Conservation (phyloP, 2,797 vertebrate genomes). For the Philypnodon macrostomus region DNA sequence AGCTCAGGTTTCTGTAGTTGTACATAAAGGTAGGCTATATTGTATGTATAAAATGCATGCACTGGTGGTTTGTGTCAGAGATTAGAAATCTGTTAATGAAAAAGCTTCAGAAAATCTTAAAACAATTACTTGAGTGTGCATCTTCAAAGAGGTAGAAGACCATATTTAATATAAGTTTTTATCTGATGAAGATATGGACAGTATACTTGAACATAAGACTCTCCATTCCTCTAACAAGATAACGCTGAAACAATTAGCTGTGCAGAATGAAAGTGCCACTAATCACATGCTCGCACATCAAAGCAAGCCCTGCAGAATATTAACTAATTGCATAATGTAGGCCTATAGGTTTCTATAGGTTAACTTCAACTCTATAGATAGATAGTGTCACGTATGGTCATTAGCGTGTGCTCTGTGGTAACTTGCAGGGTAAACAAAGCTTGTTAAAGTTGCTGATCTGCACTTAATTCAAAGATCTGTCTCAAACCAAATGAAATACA, state of each 20-base stretch:
- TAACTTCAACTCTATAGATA: background rate
- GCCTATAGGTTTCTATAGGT: slow-evolving; percentile 7
- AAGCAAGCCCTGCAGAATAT: background rate
- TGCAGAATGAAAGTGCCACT: background rate
- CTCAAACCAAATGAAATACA: background rate
- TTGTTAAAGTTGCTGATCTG: background rate
- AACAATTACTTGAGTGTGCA: slow-evolving; percentile 51
- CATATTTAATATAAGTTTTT: slow-evolving; percentile 24
- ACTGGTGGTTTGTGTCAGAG: no score
- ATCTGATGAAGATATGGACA: slow-evolving; percentile 25
- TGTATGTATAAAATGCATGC: no score
- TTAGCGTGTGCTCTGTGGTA: background rate
- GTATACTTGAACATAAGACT: slow-evolving; percentile 2
- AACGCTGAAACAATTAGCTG: background rate
- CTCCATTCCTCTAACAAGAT: slow-evolving; percentile 6
- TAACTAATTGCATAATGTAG: slow-evolving; percentile 4
- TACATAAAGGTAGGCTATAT: no score
- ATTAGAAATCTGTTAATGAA: slow-evolving; percentile 32
- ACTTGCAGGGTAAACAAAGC: background rate
- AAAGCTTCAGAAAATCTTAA: slow-evolving; percentile 39
- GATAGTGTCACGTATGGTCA: background rate
- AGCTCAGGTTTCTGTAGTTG: no score
- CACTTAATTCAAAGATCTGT: no score
- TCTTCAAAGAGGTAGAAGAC: slow-evolving; percentile 36
- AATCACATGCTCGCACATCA: slow-evolving; percentile 1